phyloP scores from a whole-genome alignment of 2,797 vertebrate genomes.

The Tadarida brasiliensis region DNA sequence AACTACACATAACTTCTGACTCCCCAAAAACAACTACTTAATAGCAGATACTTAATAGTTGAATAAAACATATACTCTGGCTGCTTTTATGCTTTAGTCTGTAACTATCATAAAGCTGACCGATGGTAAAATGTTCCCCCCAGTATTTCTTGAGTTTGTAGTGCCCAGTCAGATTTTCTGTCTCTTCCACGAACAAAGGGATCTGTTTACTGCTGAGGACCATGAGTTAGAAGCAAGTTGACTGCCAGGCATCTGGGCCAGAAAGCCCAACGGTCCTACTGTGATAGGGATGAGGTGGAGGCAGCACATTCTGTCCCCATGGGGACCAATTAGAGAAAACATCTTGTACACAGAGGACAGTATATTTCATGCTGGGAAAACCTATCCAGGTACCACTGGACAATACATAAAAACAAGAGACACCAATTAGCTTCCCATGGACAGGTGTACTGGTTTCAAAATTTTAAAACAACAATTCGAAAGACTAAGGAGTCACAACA shows the following conservation, averaged over 20 bases:
- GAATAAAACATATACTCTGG: neutral
- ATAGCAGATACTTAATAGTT: neutral
- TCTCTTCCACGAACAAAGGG: slow-evolving; percentile 49
- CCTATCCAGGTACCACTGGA: neutral
- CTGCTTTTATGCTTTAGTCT: slow-evolving; percentile 37
- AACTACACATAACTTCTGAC: neutral
- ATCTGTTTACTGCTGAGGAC: slow-evolving; percentile 42
- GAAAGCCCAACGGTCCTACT: slow-evolving; percentile 15
- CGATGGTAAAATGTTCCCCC: neutral
- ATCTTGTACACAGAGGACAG: slow-evolving; percentile 28
- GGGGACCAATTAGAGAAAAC: slow-evolving; percentile 43
- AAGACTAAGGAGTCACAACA: neutral
- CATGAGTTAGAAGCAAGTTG: neutral
- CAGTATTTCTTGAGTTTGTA: slow-evolving; percentile 35
- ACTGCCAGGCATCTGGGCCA: neutral
- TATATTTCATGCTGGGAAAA: slow-evolving; percentile 40
- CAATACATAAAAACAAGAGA: slow-evolving; percentile 10
- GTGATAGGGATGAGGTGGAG: neutral
- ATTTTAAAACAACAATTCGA: neutral
- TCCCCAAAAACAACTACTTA: neutral
- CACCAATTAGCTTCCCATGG: neutral
- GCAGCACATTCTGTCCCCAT: neutral
- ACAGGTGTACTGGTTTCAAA: neutral
- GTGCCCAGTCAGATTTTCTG: neutral
- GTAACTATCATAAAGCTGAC: neutral